These are phyloP conservation scores for Desmophyllum pertusum DNA, from an alignment of 92 coral and sea anemone species.

Conservation along the genomic window DNA sequence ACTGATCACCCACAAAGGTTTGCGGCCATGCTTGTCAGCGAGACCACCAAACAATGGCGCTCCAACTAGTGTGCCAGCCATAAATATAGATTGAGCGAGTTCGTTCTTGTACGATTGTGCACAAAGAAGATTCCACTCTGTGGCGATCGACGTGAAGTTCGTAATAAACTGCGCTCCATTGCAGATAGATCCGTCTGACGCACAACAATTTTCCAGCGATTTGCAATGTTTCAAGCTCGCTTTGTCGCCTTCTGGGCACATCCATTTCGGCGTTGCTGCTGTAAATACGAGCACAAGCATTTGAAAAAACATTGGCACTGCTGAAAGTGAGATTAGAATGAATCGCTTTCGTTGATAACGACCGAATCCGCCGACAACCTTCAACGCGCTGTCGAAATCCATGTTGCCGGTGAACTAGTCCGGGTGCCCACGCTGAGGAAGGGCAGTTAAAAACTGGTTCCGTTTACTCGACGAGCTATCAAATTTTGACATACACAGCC, in stretches of 20 bases:
- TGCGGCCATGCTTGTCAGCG: conserved; percentile 83
- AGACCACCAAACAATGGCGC: conserved; percentile 69
- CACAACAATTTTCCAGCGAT: conserved; percentile 43
- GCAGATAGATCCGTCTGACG: conserved; percentile 61
- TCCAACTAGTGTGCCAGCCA: conserved; percentile 85
- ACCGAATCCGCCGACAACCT: conserved; percentile 89
- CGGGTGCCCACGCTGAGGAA: too few relatives aligned
- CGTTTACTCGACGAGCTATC: too few relatives aligned
- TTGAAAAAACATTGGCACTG: conserved; percentile 64
- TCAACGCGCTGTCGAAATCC: conserved; percentile 78
- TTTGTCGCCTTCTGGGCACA: conserved; percentile 41
- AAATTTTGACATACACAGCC: too few relatives aligned
- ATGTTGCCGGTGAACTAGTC: conserved; percentile 24
- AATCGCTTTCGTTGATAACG: conserved; percentile 69
- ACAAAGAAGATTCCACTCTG: conserved; percentile 92
- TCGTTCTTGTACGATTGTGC: conserved; percentile 80
- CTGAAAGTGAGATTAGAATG: conserved; percentile 58
- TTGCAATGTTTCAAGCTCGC: conserved; percentile 26
- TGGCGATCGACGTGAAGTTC: conserved; percentile 85
- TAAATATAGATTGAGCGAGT: conserved; percentile 79
- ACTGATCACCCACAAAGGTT: conserved; percentile 59
- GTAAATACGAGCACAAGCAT: conserved; percentile 82
- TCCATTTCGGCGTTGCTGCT: conserved; percentile 91
- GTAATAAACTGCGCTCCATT: conserved; percentile 60
- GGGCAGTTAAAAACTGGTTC: too few relatives aligned